A percentile compares a stretch with the other conserved stretches of the same genome.
These are phyloP conservation scores for Helicoverpa assulta DNA, from an alignment of 2,888 invertebrate species.

Conservation along the genomic window DNA sequence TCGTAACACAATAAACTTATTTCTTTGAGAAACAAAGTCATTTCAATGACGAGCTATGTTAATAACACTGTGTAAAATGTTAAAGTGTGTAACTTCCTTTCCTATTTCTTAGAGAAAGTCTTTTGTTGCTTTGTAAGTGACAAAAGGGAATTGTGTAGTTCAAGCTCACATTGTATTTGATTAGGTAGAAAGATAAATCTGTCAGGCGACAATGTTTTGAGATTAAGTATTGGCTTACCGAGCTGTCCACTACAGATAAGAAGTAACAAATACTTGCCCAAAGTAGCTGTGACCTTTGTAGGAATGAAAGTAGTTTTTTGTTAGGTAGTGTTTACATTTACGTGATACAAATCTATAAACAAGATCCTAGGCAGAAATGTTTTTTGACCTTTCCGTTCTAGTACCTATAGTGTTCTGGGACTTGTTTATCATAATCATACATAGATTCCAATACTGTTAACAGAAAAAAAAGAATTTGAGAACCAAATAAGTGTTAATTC, in stretches of 20 bases:
- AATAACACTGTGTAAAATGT: slow-evolving; percentile 59
- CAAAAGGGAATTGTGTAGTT: slow-evolving; percentile 46
- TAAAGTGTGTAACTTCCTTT: slow-evolving; percentile 57
- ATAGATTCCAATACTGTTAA: no score
- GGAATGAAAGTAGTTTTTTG: not conserved
- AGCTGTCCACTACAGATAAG: slow-evolving; percentile 51
- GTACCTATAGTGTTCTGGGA: no score
- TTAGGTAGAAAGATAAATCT: slow-evolving; percentile 47
- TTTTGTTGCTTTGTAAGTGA: slow-evolving; percentile 45
- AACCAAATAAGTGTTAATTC: no score
- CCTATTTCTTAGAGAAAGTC: slow-evolving; percentile 35
- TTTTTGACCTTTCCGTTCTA: no score
- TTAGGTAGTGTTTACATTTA: not conserved
- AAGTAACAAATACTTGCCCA: slow-evolving; percentile 32
- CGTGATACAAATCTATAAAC: no score
- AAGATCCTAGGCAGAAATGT: no score
- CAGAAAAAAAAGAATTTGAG: no score
- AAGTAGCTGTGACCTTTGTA: slow-evolving; percentile 17
- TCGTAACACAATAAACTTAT: slow-evolving; percentile 52
- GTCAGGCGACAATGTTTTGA: slow-evolving; percentile 25
- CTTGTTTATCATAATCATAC: no score
- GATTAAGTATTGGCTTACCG: slow-evolving; percentile 44
- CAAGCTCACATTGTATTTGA: slow-evolving; percentile 49
- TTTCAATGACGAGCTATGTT: slow-evolving; percentile 55
- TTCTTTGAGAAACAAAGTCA: slow-evolving; percentile 56